Conservation (phyloP, 2,113 vertebrate species). For the Zingel zingel region DNA sequence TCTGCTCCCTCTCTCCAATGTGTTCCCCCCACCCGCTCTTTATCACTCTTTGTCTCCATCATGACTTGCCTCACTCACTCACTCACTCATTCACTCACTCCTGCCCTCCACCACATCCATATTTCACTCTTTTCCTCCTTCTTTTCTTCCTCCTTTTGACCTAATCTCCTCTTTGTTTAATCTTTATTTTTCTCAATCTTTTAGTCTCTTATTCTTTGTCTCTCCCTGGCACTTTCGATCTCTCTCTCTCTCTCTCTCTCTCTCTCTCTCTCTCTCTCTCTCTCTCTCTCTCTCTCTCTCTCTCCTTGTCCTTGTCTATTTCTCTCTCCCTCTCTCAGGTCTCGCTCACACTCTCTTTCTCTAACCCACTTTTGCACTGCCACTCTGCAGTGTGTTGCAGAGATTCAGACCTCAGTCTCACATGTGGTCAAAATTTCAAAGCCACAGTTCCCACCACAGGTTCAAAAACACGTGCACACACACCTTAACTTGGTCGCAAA, state of each 20-base stretch:
- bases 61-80: slow-evolving; percentile 50
- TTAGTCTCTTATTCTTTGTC: slow-evolving; percentile 38
- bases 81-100: slow-evolving; percentile 1
- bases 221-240: slow-evolving; percentile 48
- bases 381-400: slow-evolving; percentile 54
- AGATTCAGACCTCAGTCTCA: slow-evolving; percentile 52
- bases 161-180: slow-evolving; percentile 61
- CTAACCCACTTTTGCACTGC: slow-evolving; percentile 50
- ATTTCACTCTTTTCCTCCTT: slow-evolving; percentile 50
- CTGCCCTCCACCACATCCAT: slow-evolving; percentile 39
- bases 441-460: slow-evolving; percentile 58
- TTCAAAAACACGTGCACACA: slow-evolving; percentile 42
- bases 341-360: slow-evolving; percentile 17
- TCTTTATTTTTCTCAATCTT: slow-evolving; percentile 61
- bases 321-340: slow-evolving; percentile 14
- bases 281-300: not conserved
- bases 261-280: slow-evolving; percentile 4
- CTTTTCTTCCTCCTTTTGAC: slow-evolving; percentile 39
- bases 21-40: slow-evolving; percentile 30
- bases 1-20: slow-evolving; percentile 30
- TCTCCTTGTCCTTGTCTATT: not conserved
- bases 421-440: slow-evolving; percentile 60
- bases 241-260: not conserved
- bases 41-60: slow-evolving; percentile 70
- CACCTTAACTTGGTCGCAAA: slow-evolving; percentile 10